Conservation (phyloP, 2,888 invertebrate species). For the Eucriotettix oculatus region DNA sequence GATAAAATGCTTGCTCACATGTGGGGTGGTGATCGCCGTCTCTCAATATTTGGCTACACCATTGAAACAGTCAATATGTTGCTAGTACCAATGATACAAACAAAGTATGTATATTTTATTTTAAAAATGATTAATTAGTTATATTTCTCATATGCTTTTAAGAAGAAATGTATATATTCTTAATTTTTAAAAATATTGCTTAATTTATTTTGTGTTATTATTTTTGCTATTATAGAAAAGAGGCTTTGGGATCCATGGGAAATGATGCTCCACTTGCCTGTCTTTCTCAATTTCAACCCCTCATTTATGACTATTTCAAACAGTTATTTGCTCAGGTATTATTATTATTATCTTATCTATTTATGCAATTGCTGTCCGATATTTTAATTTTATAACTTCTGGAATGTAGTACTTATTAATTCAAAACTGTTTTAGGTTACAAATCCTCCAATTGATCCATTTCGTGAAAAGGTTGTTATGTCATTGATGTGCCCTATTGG, state of each 20-base stretch:
- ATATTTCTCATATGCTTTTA: conserved; percentile 3
- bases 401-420: too few relatives aligned
- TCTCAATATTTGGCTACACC: conserved; percentile 85
- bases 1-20: conserved; percentile 18
- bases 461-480: conserved; percentile 98
- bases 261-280: conserved; percentile 97
- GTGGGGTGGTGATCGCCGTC: conserved; percentile 57
- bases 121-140: neutral
- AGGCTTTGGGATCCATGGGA: conserved; percentile 98
- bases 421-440: conserved; percentile 43
- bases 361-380: too few relatives aligned
- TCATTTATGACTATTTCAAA: conserved; percentile 95
- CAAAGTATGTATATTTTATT: conserved; percentile 45
- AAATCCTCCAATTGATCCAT: conserved; percentile 98
- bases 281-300: conserved; percentile 84
- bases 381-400: too few relatives aligned
- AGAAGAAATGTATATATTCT: conserved; percentile 1
- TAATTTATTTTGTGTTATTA: neutral
- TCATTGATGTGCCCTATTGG: conserved; percentile 93
- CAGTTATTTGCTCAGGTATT: conserved; percentile 89
- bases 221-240: conserved; percentile 50
- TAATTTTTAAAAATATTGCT: neutral
- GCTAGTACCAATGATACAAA: conserved; percentile 88
- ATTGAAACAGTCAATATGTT: conserved; percentile 89
- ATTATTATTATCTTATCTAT: too few relatives aligned